These are phyloP conservation scores for Berghia stephanieae DNA, from an alignment of 1,140 invertebrate genomes.

Conservation along the genomic window DNA sequence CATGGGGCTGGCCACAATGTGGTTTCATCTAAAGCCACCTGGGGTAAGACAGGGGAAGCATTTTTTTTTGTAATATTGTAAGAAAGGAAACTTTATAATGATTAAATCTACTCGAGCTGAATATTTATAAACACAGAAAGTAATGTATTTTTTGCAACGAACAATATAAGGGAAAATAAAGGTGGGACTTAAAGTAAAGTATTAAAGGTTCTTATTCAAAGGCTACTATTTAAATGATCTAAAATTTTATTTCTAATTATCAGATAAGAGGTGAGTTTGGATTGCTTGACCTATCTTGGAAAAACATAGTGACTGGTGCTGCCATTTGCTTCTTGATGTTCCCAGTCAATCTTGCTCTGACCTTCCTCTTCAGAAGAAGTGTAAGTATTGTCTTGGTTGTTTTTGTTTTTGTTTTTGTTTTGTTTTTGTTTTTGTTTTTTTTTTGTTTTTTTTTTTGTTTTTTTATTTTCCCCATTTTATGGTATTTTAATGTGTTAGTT, in stretches of 20 bases:
- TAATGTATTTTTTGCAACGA: no score
- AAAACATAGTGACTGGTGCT: conserved; percentile 54
- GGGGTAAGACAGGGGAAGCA: conserved; percentile 17
- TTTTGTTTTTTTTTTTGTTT: no score
- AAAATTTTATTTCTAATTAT: background rate
- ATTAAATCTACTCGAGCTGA: no score
- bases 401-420: no score
- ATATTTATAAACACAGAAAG: no score
- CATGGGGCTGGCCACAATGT: conserved; percentile 65
- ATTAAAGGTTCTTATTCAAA: background rate
- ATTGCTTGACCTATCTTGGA: conserved; percentile 60
- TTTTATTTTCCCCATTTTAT: no score
- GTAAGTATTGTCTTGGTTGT: no score
- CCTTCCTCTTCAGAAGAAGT: conserved; percentile 60
- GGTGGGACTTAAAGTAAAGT: no score
- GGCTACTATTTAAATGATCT: background rate
- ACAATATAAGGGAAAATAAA: no score
- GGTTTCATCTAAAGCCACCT: conserved; percentile 48
- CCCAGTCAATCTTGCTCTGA: conserved; percentile 55
- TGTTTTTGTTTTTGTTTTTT: no score
- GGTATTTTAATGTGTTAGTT: no score
- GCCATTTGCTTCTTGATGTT: conserved; percentile 52
- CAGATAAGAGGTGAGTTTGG: conserved; percentile 65
- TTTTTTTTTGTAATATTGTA: background rate
- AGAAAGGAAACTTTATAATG: background rate